A percentile compares a stretch with the other conserved stretches of the same genome.
phyloP scores from a whole-genome alignment of 2,888 invertebrate species.

The Siphlonurus alternatus region DNA sequence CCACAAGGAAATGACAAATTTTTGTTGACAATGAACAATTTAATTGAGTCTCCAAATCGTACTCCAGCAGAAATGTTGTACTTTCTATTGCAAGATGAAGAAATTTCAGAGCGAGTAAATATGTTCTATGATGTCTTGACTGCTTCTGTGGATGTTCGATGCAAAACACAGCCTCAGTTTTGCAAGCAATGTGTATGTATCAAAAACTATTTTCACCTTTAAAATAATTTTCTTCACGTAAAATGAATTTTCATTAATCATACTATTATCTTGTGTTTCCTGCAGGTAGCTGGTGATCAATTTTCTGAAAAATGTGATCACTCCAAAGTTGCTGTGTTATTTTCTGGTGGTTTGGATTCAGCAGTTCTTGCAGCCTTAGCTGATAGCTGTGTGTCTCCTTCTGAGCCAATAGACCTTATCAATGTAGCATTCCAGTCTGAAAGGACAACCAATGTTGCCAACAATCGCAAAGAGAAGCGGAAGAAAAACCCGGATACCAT shows the following conservation, averaged over 20 bases:
- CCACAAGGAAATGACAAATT: not conserved
- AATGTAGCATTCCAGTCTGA: conserved; percentile 69
- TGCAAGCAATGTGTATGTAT: conserved; percentile 19
- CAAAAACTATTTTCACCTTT: no score
- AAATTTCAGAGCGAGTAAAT: conserved; percentile 19
- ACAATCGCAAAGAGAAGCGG: conserved; percentile 13
- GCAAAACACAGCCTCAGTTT: conserved; percentile 17
- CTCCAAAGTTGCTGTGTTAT: conserved; percentile 61
- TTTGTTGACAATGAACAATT: not conserved
- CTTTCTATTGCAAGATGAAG: conserved; percentile 25
- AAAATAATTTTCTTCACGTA: no score
- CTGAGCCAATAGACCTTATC: conserved; percentile 69
- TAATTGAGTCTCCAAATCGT: not conserved
- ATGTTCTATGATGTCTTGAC: conserved; percentile 21
- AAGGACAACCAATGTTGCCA: conserved; percentile 3
- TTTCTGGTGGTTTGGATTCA: conserved; percentile 89
- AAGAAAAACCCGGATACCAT: conserved; percentile 24
- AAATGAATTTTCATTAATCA: no score
- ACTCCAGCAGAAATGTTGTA: conserved; percentile 26
- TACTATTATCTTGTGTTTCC: no score
- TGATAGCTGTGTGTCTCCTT: conserved; percentile 43
- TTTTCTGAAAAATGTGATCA: conserved; percentile 32
- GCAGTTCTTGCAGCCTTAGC: conserved; percentile 72
- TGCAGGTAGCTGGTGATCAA: no score
- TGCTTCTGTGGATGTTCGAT: conserved; percentile 18